Evolutionary conservation across 1,140 invertebrate genomes (phyloP).

Genomic region (Pseudomyrmex cubaensis): DNA sequence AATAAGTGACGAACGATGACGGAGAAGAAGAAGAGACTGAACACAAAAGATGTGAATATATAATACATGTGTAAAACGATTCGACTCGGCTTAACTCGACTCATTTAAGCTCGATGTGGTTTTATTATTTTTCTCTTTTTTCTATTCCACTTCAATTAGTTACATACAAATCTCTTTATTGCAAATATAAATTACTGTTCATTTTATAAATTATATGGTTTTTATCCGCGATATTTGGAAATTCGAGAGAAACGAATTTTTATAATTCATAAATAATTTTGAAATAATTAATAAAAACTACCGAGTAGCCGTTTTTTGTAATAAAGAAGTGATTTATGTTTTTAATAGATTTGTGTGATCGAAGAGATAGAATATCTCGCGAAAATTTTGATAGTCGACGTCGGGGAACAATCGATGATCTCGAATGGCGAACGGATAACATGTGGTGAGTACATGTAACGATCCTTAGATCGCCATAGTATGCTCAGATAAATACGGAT

Average conservation of each 20-base stretch:
- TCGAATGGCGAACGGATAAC: conserved; percentile 15
- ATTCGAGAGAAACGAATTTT: background rate
- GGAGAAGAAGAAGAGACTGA: background rate
- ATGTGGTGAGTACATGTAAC: conserved; percentile 35
- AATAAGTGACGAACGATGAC: background rate
- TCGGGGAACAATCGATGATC: conserved; percentile 44
- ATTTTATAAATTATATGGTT: conserved; percentile 2
- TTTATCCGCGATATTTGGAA: background rate
- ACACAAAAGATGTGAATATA: conserved; percentile 20
- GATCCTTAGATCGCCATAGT: conserved; percentile 42
- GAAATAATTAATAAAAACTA: conserved; percentile 15
- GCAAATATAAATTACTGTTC: background rate
- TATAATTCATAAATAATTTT: conserved; percentile 17
- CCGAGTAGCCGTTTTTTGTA: background rate
- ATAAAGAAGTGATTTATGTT: conserved; percentile 35
- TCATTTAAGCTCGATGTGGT: background rate
- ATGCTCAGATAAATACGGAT: conserved; percentile 51
- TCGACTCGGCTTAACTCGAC: conserved; percentile 20
- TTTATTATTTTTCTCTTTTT: background rate
- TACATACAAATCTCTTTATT: conserved; percentile 13
- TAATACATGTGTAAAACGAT: conserved; percentile 43
- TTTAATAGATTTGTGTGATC: conserved; percentile 18
- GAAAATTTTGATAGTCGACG: conserved; percentile 22
- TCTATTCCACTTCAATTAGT: background rate
- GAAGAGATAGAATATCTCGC: conserved; percentile 11